These are phyloP conservation scores for Lethenteron reissneri DNA, from an alignment of 2,113 vertebrate genomes.

Conservation along the genomic window DNA sequence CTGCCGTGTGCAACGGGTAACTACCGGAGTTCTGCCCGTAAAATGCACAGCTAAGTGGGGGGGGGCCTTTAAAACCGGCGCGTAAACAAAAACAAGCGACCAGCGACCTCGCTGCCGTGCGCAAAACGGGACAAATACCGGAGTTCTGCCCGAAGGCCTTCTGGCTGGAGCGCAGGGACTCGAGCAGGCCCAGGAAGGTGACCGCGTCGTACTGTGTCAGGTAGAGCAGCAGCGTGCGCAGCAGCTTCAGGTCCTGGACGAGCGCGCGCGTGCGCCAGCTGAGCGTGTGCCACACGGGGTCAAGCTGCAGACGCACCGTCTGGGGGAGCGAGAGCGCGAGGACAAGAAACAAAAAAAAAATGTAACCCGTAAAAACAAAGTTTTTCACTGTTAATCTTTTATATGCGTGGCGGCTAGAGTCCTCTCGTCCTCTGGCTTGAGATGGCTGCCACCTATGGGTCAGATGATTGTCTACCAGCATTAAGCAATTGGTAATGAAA, in stretches of 20 bases:
- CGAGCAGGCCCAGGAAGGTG: constrained; percentile 80
- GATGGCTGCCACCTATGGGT: too few relatives aligned
- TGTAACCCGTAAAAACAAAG: too few relatives aligned
- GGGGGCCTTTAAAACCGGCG: too few relatives aligned
- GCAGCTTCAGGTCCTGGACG: constrained; percentile 75
- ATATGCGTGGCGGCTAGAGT: too few relatives aligned
- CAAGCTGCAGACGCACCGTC: constrained; percentile 76
- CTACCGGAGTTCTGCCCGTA: constrained; percentile 60
- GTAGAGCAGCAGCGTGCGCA: constrained; percentile 60
- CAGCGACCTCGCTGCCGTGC: too few relatives aligned
- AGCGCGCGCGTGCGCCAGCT: constrained; percentile 74
- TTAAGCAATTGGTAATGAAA: too few relatives aligned
- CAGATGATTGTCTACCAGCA: too few relatives aligned
- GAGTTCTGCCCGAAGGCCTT: constrained; percentile 85
- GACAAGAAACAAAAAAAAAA: too few relatives aligned
- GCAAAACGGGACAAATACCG: constrained; percentile 18
- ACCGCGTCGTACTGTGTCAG: constrained; percentile 85
- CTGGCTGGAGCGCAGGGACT: constrained; percentile 68
- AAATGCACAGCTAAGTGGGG: too few relatives aligned
- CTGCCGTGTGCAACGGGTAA: neutral
- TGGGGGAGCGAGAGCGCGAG: constrained; percentile 13
- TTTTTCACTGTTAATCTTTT: too few relatives aligned
- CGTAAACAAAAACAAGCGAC: too few relatives aligned
- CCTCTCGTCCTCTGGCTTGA: too few relatives aligned
- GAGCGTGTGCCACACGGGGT: constrained; percentile 89